Percentiles rank a stretch among this genome's conserved stretches.
phyloP scores from a whole-genome alignment of 2,797 vertebrate species.

The Saxicola maurus region DNA sequence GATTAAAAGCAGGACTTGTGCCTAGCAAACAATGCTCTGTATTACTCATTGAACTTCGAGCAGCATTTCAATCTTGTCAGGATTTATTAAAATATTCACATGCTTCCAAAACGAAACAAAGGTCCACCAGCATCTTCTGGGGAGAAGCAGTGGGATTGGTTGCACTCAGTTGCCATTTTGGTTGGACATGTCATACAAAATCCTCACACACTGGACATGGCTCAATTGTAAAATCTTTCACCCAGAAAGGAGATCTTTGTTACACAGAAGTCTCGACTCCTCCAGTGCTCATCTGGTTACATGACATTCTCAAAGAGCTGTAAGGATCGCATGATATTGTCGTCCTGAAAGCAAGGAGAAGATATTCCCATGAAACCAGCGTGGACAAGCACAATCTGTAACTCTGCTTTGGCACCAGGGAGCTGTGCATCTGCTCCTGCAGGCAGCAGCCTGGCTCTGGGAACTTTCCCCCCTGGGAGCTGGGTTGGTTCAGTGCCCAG shows the following conservation, averaged over 20 bases:
- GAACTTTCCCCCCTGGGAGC: not conserved
- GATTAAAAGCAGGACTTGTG: slow-evolving; percentile 56
- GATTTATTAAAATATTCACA: slow-evolving; percentile 66
- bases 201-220: slow-evolving; percentile 47
- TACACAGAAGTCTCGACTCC: slow-evolving; percentile 52
- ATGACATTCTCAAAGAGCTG: slow-evolving; percentile 98
- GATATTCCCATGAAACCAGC: not conserved
- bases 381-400: not conserved
- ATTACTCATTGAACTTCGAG: slow-evolving; percentile 56
- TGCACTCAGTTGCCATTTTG: slow-evolving; percentile 50
- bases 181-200: slow-evolving; percentile 54
- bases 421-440: not conserved
- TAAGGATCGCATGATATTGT: slow-evolving; percentile 97
- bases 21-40: slow-evolving; percentile 51
- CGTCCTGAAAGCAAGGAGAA: slow-evolving; percentile 78
- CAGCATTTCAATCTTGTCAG: slow-evolving; percentile 55
- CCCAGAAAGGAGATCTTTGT: slow-evolving; percentile 54
- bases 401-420: not conserved
- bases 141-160: slow-evolving; percentile 16
- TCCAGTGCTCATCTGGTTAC: slow-evolving; percentile 56
- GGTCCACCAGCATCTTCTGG: slow-evolving; percentile 39
- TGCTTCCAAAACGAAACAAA: slow-evolving; percentile 71
- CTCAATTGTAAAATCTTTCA: slow-evolving; percentile 58
- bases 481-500: not conserved
- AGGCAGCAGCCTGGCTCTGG: not conserved